Percentiles rank a stretch among this genome's conserved stretches.
Evolutionary conservation across 2,797 vertebrate genomes (phyloP).

Genomic region (Myotis findleyi): DNA sequence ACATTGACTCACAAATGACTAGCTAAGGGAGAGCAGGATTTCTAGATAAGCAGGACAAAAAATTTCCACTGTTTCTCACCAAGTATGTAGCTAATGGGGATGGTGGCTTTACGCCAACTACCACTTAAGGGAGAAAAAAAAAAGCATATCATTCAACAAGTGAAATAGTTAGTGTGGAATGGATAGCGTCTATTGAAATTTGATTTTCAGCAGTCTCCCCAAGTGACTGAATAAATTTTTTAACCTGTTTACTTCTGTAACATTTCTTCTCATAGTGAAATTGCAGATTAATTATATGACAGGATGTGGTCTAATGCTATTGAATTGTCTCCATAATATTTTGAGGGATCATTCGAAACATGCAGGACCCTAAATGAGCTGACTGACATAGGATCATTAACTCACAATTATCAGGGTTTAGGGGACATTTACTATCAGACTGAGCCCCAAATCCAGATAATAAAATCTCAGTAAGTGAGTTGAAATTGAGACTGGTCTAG

Average conservation of each 20-base stretch:
- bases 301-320: conserved; percentile 39
- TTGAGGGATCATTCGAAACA: conserved; percentile 45
- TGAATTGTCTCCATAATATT: conserved; percentile 55
- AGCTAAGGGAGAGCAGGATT: conserved; percentile 73
- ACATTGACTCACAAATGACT: conserved; percentile 74
- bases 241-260: conserved; percentile 73
- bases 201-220: conserved; percentile 75
- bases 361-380: background rate
- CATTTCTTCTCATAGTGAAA: conserved; percentile 57
- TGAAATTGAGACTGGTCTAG: conserved; percentile 62
- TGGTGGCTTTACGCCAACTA: conserved; percentile 81
- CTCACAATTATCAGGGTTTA: background rate
- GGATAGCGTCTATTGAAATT: conserved; percentile 82
- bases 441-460: conserved; percentile 38
- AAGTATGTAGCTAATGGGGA: conserved; percentile 83
- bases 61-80: conserved; percentile 81
- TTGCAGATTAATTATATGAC: conserved; percentile 47
- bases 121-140: conserved; percentile 78
- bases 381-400: background rate
- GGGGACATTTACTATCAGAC: background rate
- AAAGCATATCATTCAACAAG: conserved; percentile 77
- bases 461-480: conserved; percentile 29
- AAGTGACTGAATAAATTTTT: conserved; percentile 75
- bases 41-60: conserved; percentile 82
- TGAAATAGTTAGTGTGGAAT: conserved; percentile 73